A percentile compares a stretch with the other conserved stretches of the same genome.
Evolutionary conservation across 2,888 invertebrate genomes (phyloP).

Genomic region (Willowsia nigromaculata): DNA sequence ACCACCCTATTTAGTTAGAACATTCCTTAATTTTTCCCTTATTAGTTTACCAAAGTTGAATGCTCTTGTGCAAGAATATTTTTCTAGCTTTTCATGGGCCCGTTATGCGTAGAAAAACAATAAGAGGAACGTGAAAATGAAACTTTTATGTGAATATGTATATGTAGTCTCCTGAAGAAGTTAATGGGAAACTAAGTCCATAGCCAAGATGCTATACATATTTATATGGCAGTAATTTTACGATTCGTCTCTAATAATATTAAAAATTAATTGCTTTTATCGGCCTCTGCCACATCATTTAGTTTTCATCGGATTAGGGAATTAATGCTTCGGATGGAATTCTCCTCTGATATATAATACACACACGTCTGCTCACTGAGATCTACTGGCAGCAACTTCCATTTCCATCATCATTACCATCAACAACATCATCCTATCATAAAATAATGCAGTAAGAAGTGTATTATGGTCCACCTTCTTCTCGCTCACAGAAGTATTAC

Average conservation of each 20-base stretch:
- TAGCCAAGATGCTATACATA: not conserved
- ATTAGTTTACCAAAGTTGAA: too few relatives aligned
- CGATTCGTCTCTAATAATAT: constrained; percentile 63
- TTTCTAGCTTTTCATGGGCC: constrained; percentile 9
- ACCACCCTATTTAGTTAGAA: not conserved
- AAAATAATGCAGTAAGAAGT: not conserved
- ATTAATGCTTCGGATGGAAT: constrained; percentile 55
- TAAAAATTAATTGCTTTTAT: constrained; percentile 72
- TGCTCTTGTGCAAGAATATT: too few relatives aligned
- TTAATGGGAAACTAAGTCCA: constrained; percentile 18
- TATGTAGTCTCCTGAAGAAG: not conserved
- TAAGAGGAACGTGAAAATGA: not conserved
- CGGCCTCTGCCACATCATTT: constrained; percentile 72
- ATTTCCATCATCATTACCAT: not conserved
- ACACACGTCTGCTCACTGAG: not conserved
- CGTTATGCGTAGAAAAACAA: not conserved
- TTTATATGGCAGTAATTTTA: constrained; percentile 51
- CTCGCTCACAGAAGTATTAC: not conserved
- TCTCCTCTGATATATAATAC: not conserved
- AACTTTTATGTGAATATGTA: not conserved
- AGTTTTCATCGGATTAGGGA: constrained; percentile 70
- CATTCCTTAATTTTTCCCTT: not conserved
- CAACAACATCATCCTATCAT: not conserved
- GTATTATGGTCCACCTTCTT: not conserved
- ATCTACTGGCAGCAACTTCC: not conserved